Base-by-base conservation (phyloP, 53 echinoderm and acorn worm species). In the Echinarachnius parma region DNA sequence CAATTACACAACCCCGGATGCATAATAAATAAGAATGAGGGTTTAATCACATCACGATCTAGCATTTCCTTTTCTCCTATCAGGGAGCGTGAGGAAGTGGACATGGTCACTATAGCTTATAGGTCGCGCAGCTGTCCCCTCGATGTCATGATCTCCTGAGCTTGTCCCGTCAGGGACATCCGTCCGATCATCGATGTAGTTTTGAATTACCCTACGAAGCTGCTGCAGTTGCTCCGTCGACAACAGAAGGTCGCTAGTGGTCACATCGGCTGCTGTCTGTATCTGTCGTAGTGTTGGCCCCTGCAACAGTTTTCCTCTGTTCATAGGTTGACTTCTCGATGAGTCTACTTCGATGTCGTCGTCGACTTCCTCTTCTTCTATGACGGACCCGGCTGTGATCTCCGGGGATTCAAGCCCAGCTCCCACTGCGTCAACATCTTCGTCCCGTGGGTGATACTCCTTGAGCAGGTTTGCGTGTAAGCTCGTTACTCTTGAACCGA, bases 401-500 rank as follows among this genome's bases (percentile, higher is more conserved):
- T 68, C 68, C 22, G 52, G 34, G 3, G 68, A 14, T 8, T n/a
- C 16, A 21, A 54, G 19, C 35, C 26, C 64, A 15, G 42, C 53
- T 27, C 27, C 65, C 39, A 53, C 20, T 31, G n/a, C 46, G 18
- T 28, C 47, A n/a, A 60, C 66, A 20, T 30, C 78, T 9, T 71
- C 53, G 14, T 48, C 31, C 37, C 81, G 55, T 15, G 57, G 58
- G 35, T 65, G 49, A 53, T 83, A 77, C 44, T 49, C 39, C 53
- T 67, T 83, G 16, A 77, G 76, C 9, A 83, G 34, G 29, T 83
- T 83, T 23, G 83, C 83, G 59, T 83, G 83, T 37, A 77, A 83
- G 16, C 64, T 77, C 20, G 65, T 76, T 5, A 46, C 36, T 31
- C 66, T 58, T 25, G 58, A 45, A 26, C 77, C 77, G 23, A 75